Conservation (phyloP, 2,797 vertebrate genomes). For the Dromococcyx pavoninus region DNA sequence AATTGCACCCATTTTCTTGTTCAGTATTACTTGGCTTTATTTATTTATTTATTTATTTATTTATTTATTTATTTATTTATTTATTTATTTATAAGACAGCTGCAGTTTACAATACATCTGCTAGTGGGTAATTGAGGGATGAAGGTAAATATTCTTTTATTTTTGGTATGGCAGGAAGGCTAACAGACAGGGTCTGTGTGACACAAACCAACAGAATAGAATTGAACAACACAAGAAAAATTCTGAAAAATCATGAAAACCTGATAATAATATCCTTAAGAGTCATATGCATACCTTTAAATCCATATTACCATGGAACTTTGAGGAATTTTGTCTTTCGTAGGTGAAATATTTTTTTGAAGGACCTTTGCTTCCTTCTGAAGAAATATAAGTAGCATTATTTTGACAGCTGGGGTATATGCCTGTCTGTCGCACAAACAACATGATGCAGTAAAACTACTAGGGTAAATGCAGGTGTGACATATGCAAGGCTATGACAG, state of each 20-base stretch:
- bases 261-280: background rate
- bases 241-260: background rate
- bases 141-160: background rate
- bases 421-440: slow-evolving; percentile 29
- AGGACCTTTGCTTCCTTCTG: background rate
- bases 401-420: slow-evolving; percentile 19
- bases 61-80: background rate
- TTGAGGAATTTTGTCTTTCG: background rate
- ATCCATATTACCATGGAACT: background rate
- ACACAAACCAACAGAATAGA: background rate
- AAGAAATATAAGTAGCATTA: background rate
- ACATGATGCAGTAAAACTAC: background rate
- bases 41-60: background rate
- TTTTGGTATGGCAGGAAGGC: background rate
- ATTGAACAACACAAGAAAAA: background rate
- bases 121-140: background rate
- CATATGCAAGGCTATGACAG: background rate
- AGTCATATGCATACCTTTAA: background rate
- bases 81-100: background rate
- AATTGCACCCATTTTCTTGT: background rate
- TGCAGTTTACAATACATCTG: background rate
- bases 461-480: background rate
- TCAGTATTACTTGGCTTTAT: background rate
- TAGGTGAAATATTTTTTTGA: background rate
- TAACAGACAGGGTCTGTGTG: background rate